Evolutionary conservation across 2,797 vertebrate genomes (phyloP), one percentile per base, ranked within the genome.

Genomic region (Pempheris klunzingeri): DNA sequence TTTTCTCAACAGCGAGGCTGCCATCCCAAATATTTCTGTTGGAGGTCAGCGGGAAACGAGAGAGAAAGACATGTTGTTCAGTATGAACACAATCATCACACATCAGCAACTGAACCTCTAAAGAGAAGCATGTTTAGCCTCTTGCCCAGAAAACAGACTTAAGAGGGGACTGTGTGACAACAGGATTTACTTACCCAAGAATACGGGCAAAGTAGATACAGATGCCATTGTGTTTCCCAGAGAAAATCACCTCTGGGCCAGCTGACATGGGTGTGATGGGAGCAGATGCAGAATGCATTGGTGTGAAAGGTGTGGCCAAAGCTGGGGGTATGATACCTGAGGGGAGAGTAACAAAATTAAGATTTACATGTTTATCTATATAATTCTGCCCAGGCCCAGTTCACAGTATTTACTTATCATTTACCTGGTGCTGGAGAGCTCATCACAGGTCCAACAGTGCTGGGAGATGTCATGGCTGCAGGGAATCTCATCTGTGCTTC

Each of bases 11-110:
- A 22, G 96, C 97, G 66, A 99, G 95, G 84, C 97, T 98, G 52
- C 97, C 97, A 81, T 99, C 98, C 98, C 98, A 99, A 88, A 99
- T 97, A 88, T 97, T 99, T 88, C 98, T 99, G 93, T 54, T 90
- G 90, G 30, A 82, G 63, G 52, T 59, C 14, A 68, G 53, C 28
- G 66, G 30, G 30, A 7, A 74, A 59, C 14, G 36, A 18, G 54
- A 70, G 44, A 78, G 22, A 65, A 32, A 73, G 13, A 66, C 4
- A n/a, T 36, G 8, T 15, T 41, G 4, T 65, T 78, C 10, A 74
- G 5, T 58, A 38, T 26, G n/a, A 11, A 60, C 18, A 39, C 7
- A 20, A 22, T 55, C 3, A 34, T 8, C 38, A 64, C 39, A 61
- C 36, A 50, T 67, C 34, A 75, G 34, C 46, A 53, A 57, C 15